A percentile compares a stretch with the other conserved stretches of the same genome.
These are phyloP conservation scores for Apamea anceps DNA, from an alignment of 2,888 invertebrate genomes.

Conservation along the genomic window DNA sequence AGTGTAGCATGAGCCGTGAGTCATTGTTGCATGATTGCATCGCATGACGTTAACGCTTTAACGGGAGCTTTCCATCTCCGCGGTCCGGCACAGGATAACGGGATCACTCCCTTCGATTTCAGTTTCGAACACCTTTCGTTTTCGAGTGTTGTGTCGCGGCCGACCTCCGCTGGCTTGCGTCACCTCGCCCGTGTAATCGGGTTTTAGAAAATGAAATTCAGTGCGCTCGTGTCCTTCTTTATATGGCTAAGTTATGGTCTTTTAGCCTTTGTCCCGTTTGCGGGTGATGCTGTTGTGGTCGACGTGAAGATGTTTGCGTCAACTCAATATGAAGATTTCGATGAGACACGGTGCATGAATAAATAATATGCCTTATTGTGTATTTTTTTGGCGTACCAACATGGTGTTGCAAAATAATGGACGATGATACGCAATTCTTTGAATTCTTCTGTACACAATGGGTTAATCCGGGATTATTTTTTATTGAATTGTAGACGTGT, in stretches of 20 bases:
- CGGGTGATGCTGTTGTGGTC: slow-evolving; percentile 63
- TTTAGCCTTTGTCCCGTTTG: slow-evolving; percentile 74
- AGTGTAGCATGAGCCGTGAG: slow-evolving; percentile 68
- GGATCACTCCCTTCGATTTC: slow-evolving; percentile 89
- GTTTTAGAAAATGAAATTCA: slow-evolving; percentile 90
- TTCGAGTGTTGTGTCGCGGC: slow-evolving; percentile 85
- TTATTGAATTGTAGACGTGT: neutral
- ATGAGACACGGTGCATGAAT: slow-evolving; percentile 42
- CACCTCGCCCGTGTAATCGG: slow-evolving; percentile 85
- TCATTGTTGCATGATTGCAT: slow-evolving; percentile 78
- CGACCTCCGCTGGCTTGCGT: slow-evolving; percentile 84
- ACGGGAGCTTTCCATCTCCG: slow-evolving; percentile 88
- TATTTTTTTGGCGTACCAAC: slow-evolving; percentile 25
- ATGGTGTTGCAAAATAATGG: slow-evolving; percentile 29
- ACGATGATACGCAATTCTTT: slow-evolving; percentile 21
- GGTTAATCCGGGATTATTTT: neutral
- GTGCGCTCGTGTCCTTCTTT: slow-evolving; percentile 84
- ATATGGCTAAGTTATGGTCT: slow-evolving; percentile 84
- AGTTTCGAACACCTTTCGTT: slow-evolving; percentile 87
- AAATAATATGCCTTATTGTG: slow-evolving; percentile 13
- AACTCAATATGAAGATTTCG: slow-evolving; percentile 26
- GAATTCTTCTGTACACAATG: neutral
- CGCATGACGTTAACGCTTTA: slow-evolving; percentile 80
- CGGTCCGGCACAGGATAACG: slow-evolving; percentile 85
- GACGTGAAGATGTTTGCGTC: slow-evolving; percentile 38